phyloP scores from a whole-genome alignment of 2,888 invertebrate genomes.

The Dasypolia templi region DNA sequence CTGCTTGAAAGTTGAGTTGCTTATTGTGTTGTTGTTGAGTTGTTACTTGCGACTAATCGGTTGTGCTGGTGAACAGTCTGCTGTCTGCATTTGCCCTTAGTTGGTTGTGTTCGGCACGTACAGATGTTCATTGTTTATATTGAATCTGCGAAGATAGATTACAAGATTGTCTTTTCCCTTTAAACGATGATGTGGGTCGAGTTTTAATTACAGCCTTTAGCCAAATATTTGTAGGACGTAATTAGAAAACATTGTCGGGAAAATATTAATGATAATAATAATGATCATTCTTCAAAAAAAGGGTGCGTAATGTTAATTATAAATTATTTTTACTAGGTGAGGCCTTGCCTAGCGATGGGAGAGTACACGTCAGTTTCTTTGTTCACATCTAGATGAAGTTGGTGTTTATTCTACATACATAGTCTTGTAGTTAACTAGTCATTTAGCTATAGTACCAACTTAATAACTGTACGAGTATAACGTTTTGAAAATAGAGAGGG shows the following conservation, averaged over 20 bases:
- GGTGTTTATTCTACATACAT: background rate
- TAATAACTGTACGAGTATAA: background rate
- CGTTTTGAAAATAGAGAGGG: background rate
- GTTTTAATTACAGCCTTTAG: constrained; percentile 14
- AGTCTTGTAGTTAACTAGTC: background rate
- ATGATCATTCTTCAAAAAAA: background rate
- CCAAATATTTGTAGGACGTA: constrained; percentile 32
- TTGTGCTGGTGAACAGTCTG: background rate
- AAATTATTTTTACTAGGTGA: background rate
- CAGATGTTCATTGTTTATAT: background rate
- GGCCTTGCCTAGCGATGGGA: background rate
- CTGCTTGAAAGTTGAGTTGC: background rate
- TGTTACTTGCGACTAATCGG: background rate
- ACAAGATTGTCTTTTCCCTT: background rate
- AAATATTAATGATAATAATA: background rate
- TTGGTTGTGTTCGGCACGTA: background rate
- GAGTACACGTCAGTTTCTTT: background rate
- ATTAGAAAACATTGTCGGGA: background rate
- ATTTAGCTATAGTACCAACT: background rate
- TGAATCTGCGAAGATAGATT: constrained; percentile 6
- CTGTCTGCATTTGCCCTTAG: background rate
- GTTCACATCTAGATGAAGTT: background rate
- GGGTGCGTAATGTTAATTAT: background rate
- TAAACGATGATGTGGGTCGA: constrained; percentile 11
- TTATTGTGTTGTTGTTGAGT: background rate